phyloP scores from a whole-genome alignment of 1,140 invertebrate species.

The Hormaphis cornu region DNA sequence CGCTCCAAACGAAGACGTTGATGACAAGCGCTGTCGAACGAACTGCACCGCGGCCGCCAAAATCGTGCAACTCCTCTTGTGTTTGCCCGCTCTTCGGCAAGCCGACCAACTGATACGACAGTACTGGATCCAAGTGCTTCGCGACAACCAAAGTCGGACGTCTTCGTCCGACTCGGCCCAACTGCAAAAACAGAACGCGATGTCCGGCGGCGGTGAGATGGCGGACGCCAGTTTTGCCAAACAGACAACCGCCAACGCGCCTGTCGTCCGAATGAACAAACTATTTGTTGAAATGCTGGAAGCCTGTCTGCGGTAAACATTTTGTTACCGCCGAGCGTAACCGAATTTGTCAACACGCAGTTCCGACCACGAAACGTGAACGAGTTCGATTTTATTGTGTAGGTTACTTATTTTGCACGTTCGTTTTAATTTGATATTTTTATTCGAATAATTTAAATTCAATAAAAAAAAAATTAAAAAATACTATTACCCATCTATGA shows the following conservation, averaged over 20 bases:
- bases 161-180: neutral
- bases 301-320: slow-evolving; percentile 46
- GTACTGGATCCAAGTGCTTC: slow-evolving; percentile 80
- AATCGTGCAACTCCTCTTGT: slow-evolving; percentile 59
- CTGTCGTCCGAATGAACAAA: slow-evolving; percentile 68
- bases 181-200: neutral
- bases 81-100: slow-evolving; percentile 78
- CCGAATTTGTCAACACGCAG: neutral
- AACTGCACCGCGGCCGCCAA: no score
- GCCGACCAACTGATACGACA: slow-evolving; percentile 76
- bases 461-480: no score
- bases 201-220: no score
- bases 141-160: neutral
- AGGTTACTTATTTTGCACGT: no score
- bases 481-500: no score
- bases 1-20: neutral
- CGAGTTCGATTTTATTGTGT: neutral
- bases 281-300: slow-evolving; percentile 95
- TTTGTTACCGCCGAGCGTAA: no score
- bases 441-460: no score
- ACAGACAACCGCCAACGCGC: neutral
- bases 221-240: neutral
- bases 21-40: no score
- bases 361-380: neutral
- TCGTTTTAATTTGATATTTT: no score